These are phyloP conservation scores for Drosophila willistoni DNA, from an alignment of 1,140 invertebrate genomes.

Conservation along the genomic window DNA sequence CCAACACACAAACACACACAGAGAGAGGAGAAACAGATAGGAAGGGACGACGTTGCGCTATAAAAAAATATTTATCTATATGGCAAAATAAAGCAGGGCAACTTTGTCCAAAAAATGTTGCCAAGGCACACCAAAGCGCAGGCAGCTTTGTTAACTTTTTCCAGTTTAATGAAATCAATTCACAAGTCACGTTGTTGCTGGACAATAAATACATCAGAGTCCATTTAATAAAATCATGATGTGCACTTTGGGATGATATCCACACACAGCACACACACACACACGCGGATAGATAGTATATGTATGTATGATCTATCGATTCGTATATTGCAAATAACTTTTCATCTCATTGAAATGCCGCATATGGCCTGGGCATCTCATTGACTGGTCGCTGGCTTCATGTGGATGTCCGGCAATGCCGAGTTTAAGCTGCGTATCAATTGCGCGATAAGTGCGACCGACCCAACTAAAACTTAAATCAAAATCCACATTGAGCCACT, in stretches of 20 bases:
- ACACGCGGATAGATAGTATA: slow-evolving; percentile 1
- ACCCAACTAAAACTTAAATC: slow-evolving; percentile 61
- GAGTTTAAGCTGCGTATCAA: slow-evolving; percentile 42
- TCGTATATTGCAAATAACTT: slow-evolving; percentile 72
- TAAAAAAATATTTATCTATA: slow-evolving; percentile 73
- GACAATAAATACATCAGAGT: slow-evolving; percentile 83
- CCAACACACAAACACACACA: slow-evolving; percentile 54
- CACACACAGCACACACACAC: slow-evolving; percentile 23
- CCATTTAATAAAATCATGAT: slow-evolving; percentile 83
- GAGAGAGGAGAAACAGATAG: not conserved
- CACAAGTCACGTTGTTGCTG: slow-evolving; percentile 83
- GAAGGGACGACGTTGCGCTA: slow-evolving; percentile 11
- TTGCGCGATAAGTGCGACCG: slow-evolving; percentile 67
- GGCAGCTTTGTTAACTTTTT: slow-evolving; percentile 79
- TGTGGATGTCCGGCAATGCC: slow-evolving; percentile 1
- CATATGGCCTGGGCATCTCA: slow-evolving; percentile 41
- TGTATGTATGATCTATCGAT: slow-evolving; percentile 55
- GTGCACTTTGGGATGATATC: slow-evolving; percentile 77
- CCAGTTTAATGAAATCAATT: slow-evolving; percentile 83
- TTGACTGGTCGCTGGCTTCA: not conserved
- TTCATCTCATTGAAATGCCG: slow-evolving; percentile 74
- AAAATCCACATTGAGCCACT: slow-evolving; percentile 63
- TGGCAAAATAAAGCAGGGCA: slow-evolving; percentile 57
- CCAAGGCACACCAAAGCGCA: slow-evolving; percentile 21
- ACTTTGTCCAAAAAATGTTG: slow-evolving; percentile 70